Conservation (phyloP, 2,888 invertebrate species). For the Nomada ferruginata region DNA sequence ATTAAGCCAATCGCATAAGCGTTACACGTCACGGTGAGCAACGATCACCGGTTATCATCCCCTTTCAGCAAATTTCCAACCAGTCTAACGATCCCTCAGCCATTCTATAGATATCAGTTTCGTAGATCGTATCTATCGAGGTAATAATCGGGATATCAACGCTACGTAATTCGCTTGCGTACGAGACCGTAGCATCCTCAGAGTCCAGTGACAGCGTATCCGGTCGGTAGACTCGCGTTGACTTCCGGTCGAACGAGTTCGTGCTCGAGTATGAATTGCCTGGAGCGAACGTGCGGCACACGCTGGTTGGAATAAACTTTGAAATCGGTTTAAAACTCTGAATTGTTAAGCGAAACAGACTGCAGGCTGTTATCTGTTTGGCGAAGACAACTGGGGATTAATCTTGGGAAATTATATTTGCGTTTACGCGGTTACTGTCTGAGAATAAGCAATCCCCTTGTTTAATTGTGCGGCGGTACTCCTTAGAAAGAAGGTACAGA, state of each 20-base stretch:
- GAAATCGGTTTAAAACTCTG: conserved; percentile 55
- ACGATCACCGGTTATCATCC: neutral
- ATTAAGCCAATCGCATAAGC: neutral
- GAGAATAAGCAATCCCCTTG: conserved; percentile 27
- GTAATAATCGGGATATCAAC: conserved; percentile 35
- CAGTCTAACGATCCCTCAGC: conserved; percentile 24
- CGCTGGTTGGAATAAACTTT: conserved; percentile 41
- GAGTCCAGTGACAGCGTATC: neutral
- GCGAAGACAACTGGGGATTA: conserved; percentile 28
- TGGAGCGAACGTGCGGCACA: conserved; percentile 15
- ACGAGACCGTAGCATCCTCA: neutral
- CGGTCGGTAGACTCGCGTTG: neutral
- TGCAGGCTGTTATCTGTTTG: conserved; percentile 39
- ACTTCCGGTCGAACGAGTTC: conserved; percentile 15
- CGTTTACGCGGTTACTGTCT: conserved; percentile 23
- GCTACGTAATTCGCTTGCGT: neutral
- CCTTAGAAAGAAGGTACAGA: neutral
- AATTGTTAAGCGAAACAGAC: conserved; percentile 52
- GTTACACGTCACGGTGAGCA: neutral
- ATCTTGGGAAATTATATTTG: conserved; percentile 51
- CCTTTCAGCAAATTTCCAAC: conserved; percentile 11
- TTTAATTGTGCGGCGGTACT: conserved; percentile 40
- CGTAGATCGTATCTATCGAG: conserved; percentile 1
- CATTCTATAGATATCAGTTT: neutral
- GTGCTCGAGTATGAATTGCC: conserved; percentile 37